These are phyloP conservation scores for Diadophis punctatus DNA, from an alignment of 2,113 vertebrate genomes.

Conservation along the genomic window DNA sequence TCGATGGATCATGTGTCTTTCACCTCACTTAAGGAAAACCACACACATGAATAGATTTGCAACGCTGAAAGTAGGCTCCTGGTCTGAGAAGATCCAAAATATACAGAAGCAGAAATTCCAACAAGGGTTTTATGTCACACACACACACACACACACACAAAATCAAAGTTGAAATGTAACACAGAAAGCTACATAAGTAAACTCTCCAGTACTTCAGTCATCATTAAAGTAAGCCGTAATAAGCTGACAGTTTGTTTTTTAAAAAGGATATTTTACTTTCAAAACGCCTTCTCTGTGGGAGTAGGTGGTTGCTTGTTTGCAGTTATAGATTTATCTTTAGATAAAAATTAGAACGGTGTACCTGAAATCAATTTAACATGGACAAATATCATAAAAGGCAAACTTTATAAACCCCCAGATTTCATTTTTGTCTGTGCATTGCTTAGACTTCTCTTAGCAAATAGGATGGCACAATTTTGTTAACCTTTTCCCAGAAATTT, in stretches of 20 bases:
- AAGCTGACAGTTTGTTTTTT: not conserved
- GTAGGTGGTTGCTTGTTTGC: not conserved
- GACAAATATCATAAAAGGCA: not conserved
- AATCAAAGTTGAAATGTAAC: constrained; percentile 5
- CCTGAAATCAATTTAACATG: not conserved
- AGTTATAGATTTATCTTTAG: not conserved
- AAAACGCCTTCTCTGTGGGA: not conserved
- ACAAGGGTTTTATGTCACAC: not conserved
- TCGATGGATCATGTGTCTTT: not conserved
- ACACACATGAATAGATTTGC: not conserved
- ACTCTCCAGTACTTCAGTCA: not conserved
- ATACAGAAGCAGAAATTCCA: not conserved
- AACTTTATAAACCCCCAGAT: not conserved
- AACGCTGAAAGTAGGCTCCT: not conserved
- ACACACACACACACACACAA: not conserved
- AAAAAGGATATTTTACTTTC: not conserved
- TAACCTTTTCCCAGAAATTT: not conserved
- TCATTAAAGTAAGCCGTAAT: not conserved
- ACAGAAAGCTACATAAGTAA: not conserved
- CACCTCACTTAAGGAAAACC: not conserved
- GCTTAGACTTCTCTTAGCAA: not conserved
- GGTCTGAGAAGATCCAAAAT: not conserved
- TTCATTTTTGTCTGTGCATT: not conserved
- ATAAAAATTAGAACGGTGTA: not conserved
- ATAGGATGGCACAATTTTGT: not conserved